Evolutionary conservation across 2,113 vertebrate genomes (phyloP).

Genomic region (Pongo abelii): DNA sequence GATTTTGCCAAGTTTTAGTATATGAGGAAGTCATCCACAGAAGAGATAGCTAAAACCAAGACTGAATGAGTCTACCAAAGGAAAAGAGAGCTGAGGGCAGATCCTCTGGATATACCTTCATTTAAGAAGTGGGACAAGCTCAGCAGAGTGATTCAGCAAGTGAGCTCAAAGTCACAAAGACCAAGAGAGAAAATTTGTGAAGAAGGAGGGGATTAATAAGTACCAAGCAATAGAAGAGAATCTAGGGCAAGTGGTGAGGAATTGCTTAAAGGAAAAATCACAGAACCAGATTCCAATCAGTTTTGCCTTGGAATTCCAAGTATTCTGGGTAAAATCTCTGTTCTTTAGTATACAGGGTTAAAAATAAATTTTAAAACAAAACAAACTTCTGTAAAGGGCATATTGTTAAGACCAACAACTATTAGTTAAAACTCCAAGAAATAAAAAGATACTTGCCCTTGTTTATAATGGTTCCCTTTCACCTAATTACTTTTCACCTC

Average conservation of each 20-base stretch:
- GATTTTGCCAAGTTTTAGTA: background rate
- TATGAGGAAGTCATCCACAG: background rate
- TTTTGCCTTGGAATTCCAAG: background rate
- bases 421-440: background rate
- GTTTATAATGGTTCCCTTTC: background rate
- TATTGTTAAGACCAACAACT: background rate
- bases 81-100: background rate
- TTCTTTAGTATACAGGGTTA: background rate
- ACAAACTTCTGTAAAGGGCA: background rate
- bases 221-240: background rate
- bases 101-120: background rate
- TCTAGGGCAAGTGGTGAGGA: background rate
- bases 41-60: background rate
- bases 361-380: background rate
- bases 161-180: background rate
- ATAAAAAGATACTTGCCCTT: background rate
- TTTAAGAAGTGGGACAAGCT: background rate
- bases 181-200: background rate
- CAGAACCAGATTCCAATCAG: background rate
- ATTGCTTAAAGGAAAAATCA: background rate
- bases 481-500: background rate
- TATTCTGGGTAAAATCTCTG: background rate
- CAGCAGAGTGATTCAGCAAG: background rate
- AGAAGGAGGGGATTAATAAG: background rate
- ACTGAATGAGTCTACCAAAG: background rate